Conservation (phyloP, 2,797 vertebrate genomes). For the Pteropus rufus region DNA sequence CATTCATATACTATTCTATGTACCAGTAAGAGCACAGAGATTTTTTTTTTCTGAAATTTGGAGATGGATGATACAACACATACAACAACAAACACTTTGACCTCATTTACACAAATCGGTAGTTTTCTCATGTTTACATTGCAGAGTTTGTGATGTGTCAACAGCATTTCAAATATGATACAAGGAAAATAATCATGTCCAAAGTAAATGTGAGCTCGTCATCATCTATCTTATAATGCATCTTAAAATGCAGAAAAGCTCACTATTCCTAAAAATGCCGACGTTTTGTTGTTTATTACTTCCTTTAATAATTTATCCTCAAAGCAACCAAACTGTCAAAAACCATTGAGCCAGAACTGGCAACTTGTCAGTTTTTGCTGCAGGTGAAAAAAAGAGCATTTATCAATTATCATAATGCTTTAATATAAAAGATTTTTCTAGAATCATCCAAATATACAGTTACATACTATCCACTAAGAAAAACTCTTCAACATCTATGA, state of each 20-base stretch:
- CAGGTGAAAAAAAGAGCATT: background rate
- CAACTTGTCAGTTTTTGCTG: background rate
- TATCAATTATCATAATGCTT: background rate
- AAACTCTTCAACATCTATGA: background rate
- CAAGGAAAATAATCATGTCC: background rate
- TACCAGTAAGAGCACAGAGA: background rate
- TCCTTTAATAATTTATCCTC: conserved; percentile 49
- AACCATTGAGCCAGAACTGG: background rate
- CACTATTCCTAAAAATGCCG: background rate
- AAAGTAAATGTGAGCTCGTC: background rate
- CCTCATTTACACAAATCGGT: background rate
- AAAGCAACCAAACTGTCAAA: conserved; percentile 43
- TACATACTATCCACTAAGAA: background rate
- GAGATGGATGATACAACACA: background rate
- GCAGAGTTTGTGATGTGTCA: background rate
- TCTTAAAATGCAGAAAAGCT: background rate
- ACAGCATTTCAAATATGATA: background rate
- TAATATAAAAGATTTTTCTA: background rate
- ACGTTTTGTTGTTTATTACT: conserved; percentile 25
- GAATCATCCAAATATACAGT: background rate
- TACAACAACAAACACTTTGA: background rate
- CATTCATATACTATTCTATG: background rate
- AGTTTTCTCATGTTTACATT: background rate
- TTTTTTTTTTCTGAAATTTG: background rate
- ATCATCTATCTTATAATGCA: background rate